Base-by-base conservation (phyloP, 2,113 vertebrate genomes). In the Poecilia latipinna region DNA sequence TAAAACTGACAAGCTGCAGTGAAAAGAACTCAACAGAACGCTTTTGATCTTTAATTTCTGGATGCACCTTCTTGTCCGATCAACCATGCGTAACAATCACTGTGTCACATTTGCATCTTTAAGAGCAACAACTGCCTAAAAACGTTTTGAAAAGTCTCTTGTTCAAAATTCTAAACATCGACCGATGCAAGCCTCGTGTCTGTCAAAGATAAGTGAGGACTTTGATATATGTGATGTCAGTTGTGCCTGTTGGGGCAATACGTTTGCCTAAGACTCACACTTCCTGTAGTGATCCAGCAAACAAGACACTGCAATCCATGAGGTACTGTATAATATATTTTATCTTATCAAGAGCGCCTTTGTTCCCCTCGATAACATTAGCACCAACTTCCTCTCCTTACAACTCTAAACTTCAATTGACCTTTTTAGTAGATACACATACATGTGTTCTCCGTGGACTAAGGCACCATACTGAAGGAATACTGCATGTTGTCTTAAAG, bases 321-420 rank as follows among this genome's bases (percentile, higher is more conserved):
- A 77, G 82, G 65, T 78, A 75, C 70, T 79, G 62, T 78, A 70
- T 79, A 79, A 89, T 80, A 64, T 64, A 75, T 82, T 80, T 87
- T 90, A 93, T 93, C 90, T 91, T 83, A 90, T 91, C 91, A 87
- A 64, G 35, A 79, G 57, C n/a, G 75, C 54, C 75, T 87, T 93
- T 89, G 91, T 83, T 86, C 82, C 76, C 69, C 61, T 1, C 83
- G 89, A 93, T 92, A 90, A 85, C 81, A 75, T 87, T 87, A 86
- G 72, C 22, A 28, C 64, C 6, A 31, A 74, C 78, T 91, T 94
- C 92, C 92, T 91, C 61, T 86, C 65, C 51, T 42, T 72, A 61
- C 39, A 79, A 70, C 71, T 77, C 67, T 83, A 83, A 87, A 83
- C 79, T 65, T 64, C n/a, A 37, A 67, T 75, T 70, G 83, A 91